phyloP scores from a whole-genome alignment of 2,113 vertebrate species.

The Rallus limicola region DNA sequence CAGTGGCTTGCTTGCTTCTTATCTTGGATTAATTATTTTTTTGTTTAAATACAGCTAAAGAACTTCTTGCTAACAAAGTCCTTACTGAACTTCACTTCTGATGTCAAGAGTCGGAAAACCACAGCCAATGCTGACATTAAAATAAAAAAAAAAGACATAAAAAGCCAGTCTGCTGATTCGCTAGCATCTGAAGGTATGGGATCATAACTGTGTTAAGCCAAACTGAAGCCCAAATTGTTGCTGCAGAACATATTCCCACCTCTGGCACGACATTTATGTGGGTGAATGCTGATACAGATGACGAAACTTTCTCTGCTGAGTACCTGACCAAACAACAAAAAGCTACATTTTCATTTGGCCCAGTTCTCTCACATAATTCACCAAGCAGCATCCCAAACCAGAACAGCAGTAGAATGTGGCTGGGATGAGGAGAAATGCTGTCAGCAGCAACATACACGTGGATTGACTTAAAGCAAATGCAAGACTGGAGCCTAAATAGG shows the following conservation, averaged over 20 bases:
- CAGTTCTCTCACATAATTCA: neutral
- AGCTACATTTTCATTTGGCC: neutral
- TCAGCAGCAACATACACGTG: constrained; percentile 15
- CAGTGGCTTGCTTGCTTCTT: neutral
- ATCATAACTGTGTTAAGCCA: neutral
- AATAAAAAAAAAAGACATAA: neutral
- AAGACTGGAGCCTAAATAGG: constrained; percentile 12
- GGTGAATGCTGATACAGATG: neutral
- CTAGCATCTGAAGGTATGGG: neutral
- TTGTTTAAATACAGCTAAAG: neutral
- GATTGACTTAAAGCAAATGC: neutral
- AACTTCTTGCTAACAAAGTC: neutral
- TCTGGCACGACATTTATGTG: neutral
- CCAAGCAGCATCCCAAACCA: neutral
- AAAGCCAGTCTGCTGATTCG: neutral
- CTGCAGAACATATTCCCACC: neutral
- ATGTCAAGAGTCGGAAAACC: neutral
- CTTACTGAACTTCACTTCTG: neutral
- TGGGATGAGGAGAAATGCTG: constrained; percentile 2
- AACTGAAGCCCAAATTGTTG: neutral
- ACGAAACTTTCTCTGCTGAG: neutral
- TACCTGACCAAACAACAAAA: neutral
- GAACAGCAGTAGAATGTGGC: neutral
- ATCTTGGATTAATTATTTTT: neutral
- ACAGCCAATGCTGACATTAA: neutral